These are phyloP conservation scores for Staurois parvus DNA, from an alignment of 2,797 vertebrate species.

Conservation along the genomic window DNA sequence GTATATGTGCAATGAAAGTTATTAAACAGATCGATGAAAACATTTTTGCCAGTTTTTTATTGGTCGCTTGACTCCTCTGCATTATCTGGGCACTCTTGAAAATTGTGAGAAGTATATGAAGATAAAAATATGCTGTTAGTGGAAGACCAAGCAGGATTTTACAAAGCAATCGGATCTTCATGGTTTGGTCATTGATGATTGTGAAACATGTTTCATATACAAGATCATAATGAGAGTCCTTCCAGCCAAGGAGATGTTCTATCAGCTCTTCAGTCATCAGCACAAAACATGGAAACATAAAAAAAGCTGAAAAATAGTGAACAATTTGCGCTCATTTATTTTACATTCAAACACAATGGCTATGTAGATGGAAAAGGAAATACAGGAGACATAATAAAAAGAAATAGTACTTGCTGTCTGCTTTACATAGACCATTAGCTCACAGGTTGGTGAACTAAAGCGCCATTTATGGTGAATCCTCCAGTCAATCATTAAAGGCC, in stretches of 20 bases:
- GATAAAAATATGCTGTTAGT: constrained; percentile 70
- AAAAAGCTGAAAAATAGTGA: constrained; percentile 69
- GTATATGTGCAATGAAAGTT: constrained; percentile 70
- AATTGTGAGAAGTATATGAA: constrained; percentile 66
- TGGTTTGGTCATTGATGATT: constrained; percentile 68
- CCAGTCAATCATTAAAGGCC: constrained; percentile 74
- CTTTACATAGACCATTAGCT: constrained; percentile 72
- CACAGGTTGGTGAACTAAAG: constrained; percentile 70
- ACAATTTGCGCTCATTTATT: constrained; percentile 65
- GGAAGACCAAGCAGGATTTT: constrained; percentile 64
- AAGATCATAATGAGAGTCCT: constrained; percentile 65
- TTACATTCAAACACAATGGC: constrained; percentile 67
- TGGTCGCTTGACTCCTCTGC: constrained; percentile 69
- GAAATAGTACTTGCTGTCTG: constrained; percentile 70
- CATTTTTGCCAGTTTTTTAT: constrained; percentile 67
- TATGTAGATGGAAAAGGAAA: constrained; percentile 73
- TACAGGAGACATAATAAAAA: constrained; percentile 73
- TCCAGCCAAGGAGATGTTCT: constrained; percentile 63
- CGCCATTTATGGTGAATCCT: constrained; percentile 69
- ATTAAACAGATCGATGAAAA: constrained; percentile 72
- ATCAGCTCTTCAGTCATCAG: constrained; percentile 67
- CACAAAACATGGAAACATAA: constrained; percentile 68
- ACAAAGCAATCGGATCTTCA: constrained; percentile 64
- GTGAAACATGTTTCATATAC: constrained; percentile 71
- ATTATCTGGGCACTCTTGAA: constrained; percentile 68